Conservation (phyloP, 2,797 vertebrate species). For the Numenius phaeopus region DNA sequence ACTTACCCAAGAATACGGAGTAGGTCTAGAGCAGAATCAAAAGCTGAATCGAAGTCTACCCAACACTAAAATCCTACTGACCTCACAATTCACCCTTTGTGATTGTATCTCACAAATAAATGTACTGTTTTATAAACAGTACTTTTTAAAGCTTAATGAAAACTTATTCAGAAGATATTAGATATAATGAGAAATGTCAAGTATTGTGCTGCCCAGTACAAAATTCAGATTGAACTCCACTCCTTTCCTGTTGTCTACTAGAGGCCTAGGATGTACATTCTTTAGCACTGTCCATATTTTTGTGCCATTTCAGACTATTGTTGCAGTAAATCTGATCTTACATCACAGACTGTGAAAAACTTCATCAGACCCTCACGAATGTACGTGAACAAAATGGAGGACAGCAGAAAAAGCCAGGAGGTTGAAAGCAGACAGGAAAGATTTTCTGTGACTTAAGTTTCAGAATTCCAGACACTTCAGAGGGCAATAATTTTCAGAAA, state of each 20-base stretch:
- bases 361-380: not conserved
- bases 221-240: constrained; percentile 10
- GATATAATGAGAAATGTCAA: not conserved
- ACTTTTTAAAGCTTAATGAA: not conserved
- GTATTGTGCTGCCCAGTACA: not conserved
- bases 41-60: not conserved
- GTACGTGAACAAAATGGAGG: constrained; percentile 12
- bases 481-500: not conserved
- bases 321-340: constrained; percentile 1
- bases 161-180: not conserved
- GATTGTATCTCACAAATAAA: not conserved
- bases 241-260: not conserved
- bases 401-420: not conserved
- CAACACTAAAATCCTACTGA: not conserved
- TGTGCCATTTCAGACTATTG: not conserved
- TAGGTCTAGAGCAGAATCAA: not conserved
- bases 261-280: not conserved
- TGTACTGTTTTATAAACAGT: not conserved
- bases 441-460: not conserved
- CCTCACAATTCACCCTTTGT: not conserved
- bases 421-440: not conserved
- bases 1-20: not conserved
- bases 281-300: not conserved
- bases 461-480: not conserved
- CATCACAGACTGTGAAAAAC: constrained; percentile 3